Percentiles rank a stretch among this genome's conserved stretches.
These are phyloP conservation scores for Ivindomyrus marchei DNA, from an alignment of 2,113 vertebrate genomes.

Conservation along the genomic window DNA sequence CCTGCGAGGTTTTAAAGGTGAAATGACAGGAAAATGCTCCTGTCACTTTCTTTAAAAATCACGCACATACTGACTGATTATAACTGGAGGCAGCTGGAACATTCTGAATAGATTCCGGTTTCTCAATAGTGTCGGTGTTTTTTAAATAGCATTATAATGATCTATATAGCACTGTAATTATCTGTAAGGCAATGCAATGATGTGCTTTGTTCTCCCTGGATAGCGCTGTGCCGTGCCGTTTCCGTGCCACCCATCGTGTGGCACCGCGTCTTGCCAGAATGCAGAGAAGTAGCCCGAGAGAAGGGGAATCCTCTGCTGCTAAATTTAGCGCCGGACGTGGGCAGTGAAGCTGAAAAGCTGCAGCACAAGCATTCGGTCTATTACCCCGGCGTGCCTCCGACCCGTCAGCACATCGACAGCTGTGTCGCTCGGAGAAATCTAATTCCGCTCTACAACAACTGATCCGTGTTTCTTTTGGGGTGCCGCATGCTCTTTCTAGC, in stretches of 20 bases:
- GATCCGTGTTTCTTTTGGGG: background rate
- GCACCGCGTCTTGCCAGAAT: conserved; percentile 41
- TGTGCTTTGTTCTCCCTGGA: background rate
- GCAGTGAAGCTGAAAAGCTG: conserved; percentile 39
- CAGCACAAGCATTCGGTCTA: conserved; percentile 49
- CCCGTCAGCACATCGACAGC: conserved; percentile 43
- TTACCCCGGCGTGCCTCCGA: conserved; percentile 12
- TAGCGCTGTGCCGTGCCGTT: background rate
- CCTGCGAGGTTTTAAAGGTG: background rate
- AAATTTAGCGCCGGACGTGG: conserved; percentile 50
- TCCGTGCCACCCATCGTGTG: background rate
- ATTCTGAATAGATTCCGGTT: background rate
- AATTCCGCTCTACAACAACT: background rate
- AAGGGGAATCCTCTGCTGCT: conserved; percentile 50
- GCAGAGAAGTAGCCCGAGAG: conserved; percentile 36
- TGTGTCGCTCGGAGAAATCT: conserved; percentile 26
- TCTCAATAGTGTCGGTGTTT: background rate
- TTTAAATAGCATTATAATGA: background rate
- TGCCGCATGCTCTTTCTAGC: background rate
- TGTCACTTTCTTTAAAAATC: background rate
- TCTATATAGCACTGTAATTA: conserved; percentile 2
- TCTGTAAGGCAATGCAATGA: background rate
- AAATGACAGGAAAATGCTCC: background rate
- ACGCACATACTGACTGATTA: background rate
- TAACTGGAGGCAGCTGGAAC: background rate